Percentiles rank a stretch among this genome's conserved stretches.
Evolutionary conservation across 2,888 invertebrate genomes (phyloP).

Genomic region (Microchrysa polita): DNA sequence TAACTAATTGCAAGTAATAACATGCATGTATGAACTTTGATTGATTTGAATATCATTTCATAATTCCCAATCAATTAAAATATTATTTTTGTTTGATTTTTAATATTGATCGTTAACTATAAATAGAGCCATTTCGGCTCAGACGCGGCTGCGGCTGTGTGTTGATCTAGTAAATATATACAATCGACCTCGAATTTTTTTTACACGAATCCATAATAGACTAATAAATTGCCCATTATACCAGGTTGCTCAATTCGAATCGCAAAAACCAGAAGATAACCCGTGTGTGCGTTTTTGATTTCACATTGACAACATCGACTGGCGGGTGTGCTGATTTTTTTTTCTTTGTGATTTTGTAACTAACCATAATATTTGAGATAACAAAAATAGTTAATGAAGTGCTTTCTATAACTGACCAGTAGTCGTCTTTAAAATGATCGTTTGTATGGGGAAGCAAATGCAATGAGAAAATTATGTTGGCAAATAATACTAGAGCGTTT

Average conservation of each 20-base stretch:
- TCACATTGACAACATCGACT: background rate
- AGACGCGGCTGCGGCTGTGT: no score
- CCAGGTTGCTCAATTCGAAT: conserved; percentile 15
- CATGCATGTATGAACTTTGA: no score
- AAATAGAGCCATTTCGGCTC: background rate
- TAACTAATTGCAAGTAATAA: background rate
- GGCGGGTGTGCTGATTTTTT: background rate
- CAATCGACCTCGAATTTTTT: conserved; percentile 9
- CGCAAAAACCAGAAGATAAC: conserved; percentile 4
- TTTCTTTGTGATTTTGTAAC: conserved; percentile 1
- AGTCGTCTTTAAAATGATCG: conserved; percentile 38
- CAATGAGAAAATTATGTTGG: conserved; percentile 27
- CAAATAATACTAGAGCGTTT: background rate
- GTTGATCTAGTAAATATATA: conserved; percentile 16
- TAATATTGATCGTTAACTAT: background rate
- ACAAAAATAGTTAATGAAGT: conserved; percentile 36
- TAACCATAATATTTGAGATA: background rate
- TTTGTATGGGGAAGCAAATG: conserved; percentile 27
- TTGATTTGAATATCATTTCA: background rate
- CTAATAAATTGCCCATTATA: background rate
- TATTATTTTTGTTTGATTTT: background rate
- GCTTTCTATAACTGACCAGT: conserved; percentile 38
- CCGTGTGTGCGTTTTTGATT: background rate
- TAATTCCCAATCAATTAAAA: conserved; percentile 6
- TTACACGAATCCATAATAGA: background rate